These are phyloP conservation scores for Crossaster papposus DNA, from an alignment of 53 echinoderm and acorn worm species.

Conservation along the genomic window DNA sequence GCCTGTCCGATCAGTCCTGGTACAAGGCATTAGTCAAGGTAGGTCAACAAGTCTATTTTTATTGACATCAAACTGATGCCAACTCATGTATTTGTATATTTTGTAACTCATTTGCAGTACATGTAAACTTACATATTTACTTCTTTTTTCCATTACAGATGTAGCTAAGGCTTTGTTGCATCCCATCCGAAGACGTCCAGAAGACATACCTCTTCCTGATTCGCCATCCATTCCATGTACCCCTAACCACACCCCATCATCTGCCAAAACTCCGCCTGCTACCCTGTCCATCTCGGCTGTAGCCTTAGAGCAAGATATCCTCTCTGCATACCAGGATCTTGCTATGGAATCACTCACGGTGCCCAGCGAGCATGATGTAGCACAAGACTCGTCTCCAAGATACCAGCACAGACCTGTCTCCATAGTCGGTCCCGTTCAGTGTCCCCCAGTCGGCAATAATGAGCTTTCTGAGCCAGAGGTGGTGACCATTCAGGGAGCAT, in stretches of 20 bases:
- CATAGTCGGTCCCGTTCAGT: constrained; percentile 4
- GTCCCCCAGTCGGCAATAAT: not conserved
- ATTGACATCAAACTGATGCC: not conserved
- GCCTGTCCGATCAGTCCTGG: not conserved
- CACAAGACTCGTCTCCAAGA: not conserved
- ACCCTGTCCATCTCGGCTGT: constrained; percentile 18
- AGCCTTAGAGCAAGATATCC: not conserved
- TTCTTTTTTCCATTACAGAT: not conserved
- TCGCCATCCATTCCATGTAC: not conserved
- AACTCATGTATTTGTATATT: not conserved
- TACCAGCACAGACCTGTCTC: constrained; percentile 26
- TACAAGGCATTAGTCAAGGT: constrained; percentile 5
- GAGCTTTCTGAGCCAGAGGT: not conserved
- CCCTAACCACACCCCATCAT: constrained; percentile 8
- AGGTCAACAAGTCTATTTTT: not conserved
- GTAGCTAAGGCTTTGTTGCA: not conserved
- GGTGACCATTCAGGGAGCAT: not conserved
- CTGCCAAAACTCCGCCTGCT: constrained; percentile 1
- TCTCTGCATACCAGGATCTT: not conserved
- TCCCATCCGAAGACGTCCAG: not conserved
- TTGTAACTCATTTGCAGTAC: not conserved
- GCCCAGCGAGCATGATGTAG: not conserved
- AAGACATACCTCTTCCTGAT: constrained; percentile 7
- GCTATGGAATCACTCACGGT: not conserved
- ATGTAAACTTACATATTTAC: not conserved